Evolutionary conservation across 1,140 invertebrate species (phyloP).

Genomic region (Drosophila tani): DNA sequence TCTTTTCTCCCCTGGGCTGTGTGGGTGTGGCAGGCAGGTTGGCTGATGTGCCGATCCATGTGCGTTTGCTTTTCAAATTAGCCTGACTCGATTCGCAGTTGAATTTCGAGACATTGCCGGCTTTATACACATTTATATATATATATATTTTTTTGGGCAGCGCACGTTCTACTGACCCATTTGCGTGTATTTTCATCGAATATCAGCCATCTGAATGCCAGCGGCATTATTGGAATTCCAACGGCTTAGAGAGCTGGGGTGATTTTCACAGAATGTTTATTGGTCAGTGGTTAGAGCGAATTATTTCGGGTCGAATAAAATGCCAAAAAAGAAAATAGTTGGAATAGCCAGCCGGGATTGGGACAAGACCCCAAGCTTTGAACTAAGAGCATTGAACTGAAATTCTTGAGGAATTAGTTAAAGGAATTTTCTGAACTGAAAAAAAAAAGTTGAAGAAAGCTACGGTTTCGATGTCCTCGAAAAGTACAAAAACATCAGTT

Average conservation of each 20-base stretch:
- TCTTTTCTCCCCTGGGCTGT: slow-evolving; percentile 55
- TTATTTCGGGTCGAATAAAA: slow-evolving; percentile 14
- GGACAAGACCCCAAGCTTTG: background rate
- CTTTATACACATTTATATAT: background rate
- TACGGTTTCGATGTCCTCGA: background rate
- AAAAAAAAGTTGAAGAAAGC: background rate
- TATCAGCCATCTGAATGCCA: slow-evolving; percentile 36
- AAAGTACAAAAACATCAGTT: background rate
- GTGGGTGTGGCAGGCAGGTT: slow-evolving; percentile 29
- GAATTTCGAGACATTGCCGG: slow-evolving; percentile 34
- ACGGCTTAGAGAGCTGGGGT: background rate
- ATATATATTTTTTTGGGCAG: slow-evolving; percentile 25
- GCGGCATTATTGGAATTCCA: slow-evolving; percentile 53
- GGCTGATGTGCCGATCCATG: slow-evolving; percentile 12
- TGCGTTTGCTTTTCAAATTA: slow-evolving; percentile 74
- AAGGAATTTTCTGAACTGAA: background rate
- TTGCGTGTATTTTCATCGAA: slow-evolving; percentile 52
- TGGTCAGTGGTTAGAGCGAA: slow-evolving; percentile 7
- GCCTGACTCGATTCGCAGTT: slow-evolving; percentile 63
- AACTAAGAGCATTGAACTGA: background rate
- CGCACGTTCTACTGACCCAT: slow-evolving; percentile 74
- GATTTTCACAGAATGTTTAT: slow-evolving; percentile 21
- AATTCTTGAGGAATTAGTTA: background rate
- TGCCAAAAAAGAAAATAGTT: slow-evolving; percentile 22
- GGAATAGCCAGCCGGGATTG: slow-evolving; percentile 14